phyloP scores from a whole-genome alignment of 2,113 vertebrate genomes.

The Tringa solitaria region DNA sequence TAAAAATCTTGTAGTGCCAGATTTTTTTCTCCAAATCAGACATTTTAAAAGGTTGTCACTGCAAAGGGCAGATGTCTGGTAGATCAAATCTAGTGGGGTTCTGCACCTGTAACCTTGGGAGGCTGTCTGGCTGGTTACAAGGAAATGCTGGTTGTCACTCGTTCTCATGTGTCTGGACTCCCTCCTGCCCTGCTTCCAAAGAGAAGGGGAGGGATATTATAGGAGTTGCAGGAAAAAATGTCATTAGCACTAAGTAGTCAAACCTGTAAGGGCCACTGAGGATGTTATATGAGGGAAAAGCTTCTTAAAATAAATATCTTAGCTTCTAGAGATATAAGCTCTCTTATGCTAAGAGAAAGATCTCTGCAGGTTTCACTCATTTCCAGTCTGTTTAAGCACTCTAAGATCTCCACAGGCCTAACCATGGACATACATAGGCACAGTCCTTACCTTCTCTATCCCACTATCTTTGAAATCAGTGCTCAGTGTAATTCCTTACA shows the following conservation, averaged over 20 bases:
- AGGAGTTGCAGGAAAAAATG: neutral
- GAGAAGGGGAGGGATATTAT: neutral
- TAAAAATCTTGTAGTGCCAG: neutral
- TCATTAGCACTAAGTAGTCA: neutral
- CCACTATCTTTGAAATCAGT: neutral
- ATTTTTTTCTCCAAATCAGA: neutral
- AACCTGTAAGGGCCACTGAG: neutral
- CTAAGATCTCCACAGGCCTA: neutral
- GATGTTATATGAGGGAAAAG: neutral
- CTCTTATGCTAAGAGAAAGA: neutral
- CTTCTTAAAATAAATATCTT: neutral
- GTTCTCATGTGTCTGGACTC: neutral
- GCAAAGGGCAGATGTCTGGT: neutral
- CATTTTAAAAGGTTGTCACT: neutral
- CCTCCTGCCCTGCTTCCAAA: rapidly evolving
- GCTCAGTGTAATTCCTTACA: neutral
- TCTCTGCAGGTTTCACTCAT: neutral
- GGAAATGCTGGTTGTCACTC: neutral
- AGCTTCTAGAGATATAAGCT: neutral
- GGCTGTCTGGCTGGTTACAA: neutral
- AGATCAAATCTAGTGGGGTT: neutral
- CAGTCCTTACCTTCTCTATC: neutral
- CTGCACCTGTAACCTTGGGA: neutral
- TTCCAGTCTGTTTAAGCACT: neutral
- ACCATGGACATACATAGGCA: neutral